phyloP scores from a whole-genome alignment of 2,797 vertebrate species.

The Bryconaethiops microstoma region DNA sequence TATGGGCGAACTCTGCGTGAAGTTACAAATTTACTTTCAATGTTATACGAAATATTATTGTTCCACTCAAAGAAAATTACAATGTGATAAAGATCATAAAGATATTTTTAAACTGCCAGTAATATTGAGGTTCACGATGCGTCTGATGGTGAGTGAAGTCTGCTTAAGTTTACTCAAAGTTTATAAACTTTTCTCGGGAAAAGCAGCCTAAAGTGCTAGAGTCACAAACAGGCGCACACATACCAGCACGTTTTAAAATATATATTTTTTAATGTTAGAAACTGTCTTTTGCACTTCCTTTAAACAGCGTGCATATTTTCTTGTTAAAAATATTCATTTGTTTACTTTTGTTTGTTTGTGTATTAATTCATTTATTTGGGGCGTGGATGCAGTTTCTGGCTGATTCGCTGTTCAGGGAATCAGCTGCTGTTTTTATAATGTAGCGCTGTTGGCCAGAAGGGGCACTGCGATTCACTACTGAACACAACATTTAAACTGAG shows the following conservation, averaged over 20 bases:
- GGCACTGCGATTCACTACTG: constrained; percentile 39
- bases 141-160: too few relatives aligned
- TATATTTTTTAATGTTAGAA: too few relatives aligned
- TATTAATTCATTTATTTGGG: neutral
- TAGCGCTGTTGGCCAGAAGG: constrained; percentile 46
- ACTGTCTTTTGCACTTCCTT: neutral
- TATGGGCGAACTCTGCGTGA: neutral
- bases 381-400: neutral
- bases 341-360: neutral
- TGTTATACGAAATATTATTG: neutral
- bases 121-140: too few relatives aligned
- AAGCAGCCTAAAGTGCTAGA: too few relatives aligned
- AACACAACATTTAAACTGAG: constrained; percentile 1
- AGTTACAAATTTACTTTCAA: neutral
- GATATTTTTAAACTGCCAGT: too few relatives aligned
- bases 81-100: neutral
- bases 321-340: neutral
- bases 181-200: too few relatives aligned
- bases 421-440: constrained; percentile 14
- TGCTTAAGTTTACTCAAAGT: too few relatives aligned
- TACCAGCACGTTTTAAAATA: neutral
- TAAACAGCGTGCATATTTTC: too few relatives aligned
- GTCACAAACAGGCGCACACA: neutral
- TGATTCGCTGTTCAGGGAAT: constrained; percentile 11
- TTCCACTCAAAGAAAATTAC: neutral